Evolutionary conservation across 2,113 vertebrate genomes (phyloP).

Genomic region (Speoplatyrhinus poulsoni): DNA sequence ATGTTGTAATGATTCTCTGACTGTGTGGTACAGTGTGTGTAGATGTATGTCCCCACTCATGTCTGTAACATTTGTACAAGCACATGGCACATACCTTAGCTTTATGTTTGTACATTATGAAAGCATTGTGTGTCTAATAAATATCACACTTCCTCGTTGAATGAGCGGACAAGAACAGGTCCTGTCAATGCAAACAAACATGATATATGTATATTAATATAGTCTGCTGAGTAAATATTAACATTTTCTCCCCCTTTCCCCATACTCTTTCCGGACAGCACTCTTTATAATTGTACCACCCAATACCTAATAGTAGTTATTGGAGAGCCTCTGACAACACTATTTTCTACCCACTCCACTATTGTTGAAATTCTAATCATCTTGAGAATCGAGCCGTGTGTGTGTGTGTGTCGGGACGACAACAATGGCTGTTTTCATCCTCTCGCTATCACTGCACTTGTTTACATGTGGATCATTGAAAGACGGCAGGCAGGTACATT

Average conservation of each 20-base stretch:
- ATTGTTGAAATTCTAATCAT: slow-evolving; percentile 30
- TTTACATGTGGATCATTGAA: slow-evolving; percentile 30
- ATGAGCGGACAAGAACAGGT: too few species aligned
- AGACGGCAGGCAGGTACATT: slow-evolving; percentile 27
- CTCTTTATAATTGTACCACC: not conserved
- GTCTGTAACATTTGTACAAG: too few species aligned
- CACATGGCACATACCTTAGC: too few species aligned
- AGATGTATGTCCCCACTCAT: too few species aligned
- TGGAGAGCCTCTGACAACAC: not conserved
- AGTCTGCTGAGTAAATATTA: not conserved
- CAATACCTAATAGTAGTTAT: not conserved
- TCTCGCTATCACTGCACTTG: slow-evolving; percentile 10
- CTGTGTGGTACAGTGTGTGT: too few species aligned
- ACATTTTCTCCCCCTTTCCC: not conserved
- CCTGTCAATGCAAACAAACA: too few species aligned
- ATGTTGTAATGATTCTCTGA: too few species aligned
- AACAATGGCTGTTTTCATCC: slow-evolving; percentile 23
- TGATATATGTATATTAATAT: too few species aligned
- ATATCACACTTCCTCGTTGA: too few species aligned
- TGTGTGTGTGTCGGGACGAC: not conserved
- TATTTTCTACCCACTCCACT: not conserved
- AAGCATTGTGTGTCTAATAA: too few species aligned
- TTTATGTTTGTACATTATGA: too few species aligned
- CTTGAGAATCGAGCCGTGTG: slow-evolving; percentile 12
- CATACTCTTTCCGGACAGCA: not conserved